Percentiles rank a stretch among this genome's conserved stretches.
Conservation (phyloP, 2,888 invertebrate species). For the Noctuana brunneofusca region DNA sequence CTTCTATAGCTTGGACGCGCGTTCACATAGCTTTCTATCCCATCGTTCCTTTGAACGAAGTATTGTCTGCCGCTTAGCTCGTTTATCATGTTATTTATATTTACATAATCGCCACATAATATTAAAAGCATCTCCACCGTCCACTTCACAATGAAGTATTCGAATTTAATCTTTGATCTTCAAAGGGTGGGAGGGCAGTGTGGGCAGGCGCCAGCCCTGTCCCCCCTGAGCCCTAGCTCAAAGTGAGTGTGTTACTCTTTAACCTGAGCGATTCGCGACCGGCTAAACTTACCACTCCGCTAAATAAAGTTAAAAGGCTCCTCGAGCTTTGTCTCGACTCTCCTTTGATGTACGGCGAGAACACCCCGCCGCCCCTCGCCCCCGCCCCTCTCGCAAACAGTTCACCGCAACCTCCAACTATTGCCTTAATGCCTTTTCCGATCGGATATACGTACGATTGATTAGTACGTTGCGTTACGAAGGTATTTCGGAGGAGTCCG, state of each 20-base stretch:
- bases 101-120: background rate
- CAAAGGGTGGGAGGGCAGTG: constrained; percentile 2
- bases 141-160: background rate
- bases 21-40: too few relatives aligned
- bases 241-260: constrained; percentile 83
- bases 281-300: constrained; percentile 83
- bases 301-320: constrained; percentile 84
- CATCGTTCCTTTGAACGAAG: background rate
- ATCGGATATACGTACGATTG: constrained; percentile 73
- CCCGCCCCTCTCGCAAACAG: constrained; percentile 66
- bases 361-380: constrained; percentile 45
- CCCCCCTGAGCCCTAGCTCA: constrained; percentile 60
- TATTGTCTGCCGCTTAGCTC: background rate
- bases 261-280: constrained; percentile 83
- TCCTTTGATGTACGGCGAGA: constrained; percentile 76
- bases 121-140: constrained; percentile 15
- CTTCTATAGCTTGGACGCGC: constrained; percentile 26
- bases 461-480: constrained; percentile 71
- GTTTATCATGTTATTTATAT: background rate
- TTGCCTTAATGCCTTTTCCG: constrained; percentile 79
- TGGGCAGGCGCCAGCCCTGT: constrained; percentile 53
- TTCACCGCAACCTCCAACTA: constrained; percentile 79
- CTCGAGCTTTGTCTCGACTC: constrained; percentile 80
- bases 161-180: constrained; percentile 4
- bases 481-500: constrained; percentile 71